Conservation (phyloP, 2,797 vertebrate species). For the Pyrocephalus nanus region DNA sequence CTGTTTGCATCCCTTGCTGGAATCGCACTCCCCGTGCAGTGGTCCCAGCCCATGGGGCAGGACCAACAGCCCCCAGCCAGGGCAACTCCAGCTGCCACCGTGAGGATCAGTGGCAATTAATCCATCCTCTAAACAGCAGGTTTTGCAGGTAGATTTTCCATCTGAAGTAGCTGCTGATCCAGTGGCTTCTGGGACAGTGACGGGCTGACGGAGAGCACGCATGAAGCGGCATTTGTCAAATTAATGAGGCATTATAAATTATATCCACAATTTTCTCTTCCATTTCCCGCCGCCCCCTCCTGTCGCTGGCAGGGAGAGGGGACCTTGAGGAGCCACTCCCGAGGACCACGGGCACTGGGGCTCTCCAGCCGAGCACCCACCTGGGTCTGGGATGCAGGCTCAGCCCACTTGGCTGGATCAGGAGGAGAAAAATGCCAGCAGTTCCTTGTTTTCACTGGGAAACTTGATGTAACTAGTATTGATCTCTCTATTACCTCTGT, state of each 20-base stretch:
- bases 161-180: slow-evolving; percentile 26
- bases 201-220: slow-evolving; percentile 17
- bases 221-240: slow-evolving; percentile 45
- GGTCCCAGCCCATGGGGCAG: not conserved
- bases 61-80: accelerated
- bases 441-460: not conserved
- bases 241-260: slow-evolving; percentile 64
- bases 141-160: slow-evolving; percentile 48
- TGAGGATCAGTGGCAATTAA: not conserved
- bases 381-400: not conserved
- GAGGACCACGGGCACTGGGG: not conserved
- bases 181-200: slow-evolving; percentile 34
- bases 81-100: not conserved
- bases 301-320: not conserved
- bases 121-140: not conserved
- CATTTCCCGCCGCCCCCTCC: not conserved
- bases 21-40: accelerated
- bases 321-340: not conserved
- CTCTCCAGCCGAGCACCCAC: accelerated
- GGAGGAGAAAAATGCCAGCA: not conserved
- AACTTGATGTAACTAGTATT: slow-evolving; percentile 8
- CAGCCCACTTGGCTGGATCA: not conserved
- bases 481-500: slow-evolving; percentile 62
- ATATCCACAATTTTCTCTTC: slow-evolving; percentile 55
- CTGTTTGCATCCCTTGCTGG: not conserved